Conservation (phyloP, 2,797 vertebrate species). For the Esox masquinongy region DNA sequence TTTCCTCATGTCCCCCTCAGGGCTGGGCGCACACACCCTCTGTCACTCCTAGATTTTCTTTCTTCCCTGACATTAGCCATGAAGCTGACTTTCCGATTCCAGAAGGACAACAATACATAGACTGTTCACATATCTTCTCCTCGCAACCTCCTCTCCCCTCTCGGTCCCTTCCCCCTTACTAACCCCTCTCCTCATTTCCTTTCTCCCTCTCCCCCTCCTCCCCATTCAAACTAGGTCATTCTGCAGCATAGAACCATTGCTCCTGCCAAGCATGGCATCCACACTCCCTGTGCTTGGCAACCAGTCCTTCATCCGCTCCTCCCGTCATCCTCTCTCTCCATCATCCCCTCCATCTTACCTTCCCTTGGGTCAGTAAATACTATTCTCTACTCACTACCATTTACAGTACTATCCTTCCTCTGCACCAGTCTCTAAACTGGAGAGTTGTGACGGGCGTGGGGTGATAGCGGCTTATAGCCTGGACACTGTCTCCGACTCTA, state of each 20-base stretch:
- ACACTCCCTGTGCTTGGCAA: slow-evolving; percentile 58
- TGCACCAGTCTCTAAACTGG: slow-evolving; percentile 6
- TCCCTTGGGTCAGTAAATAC: slow-evolving; percentile 40
- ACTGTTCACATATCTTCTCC: background rate
- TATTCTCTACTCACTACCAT: background rate
- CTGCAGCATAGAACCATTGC: slow-evolving; percentile 60
- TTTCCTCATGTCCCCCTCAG: slow-evolving; percentile 24
- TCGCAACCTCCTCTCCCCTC: slow-evolving; percentile 28
- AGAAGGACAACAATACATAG: background rate
- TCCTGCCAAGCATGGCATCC: slow-evolving; percentile 65
- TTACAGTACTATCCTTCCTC: background rate
- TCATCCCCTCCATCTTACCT: slow-evolving; percentile 44
- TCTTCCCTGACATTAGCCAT: background rate
- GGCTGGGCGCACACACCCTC: slow-evolving; percentile 15
- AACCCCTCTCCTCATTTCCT: slow-evolving; percentile 15
- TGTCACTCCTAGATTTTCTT: background rate
- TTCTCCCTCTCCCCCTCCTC: slow-evolving; percentile 19
- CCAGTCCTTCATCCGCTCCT: slow-evolving; percentile 19
- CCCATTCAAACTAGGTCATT: slow-evolving; percentile 75
- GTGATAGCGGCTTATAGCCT: slow-evolving; percentile 52
- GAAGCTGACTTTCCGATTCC: background rate
- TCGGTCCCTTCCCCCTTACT: slow-evolving; percentile 15
- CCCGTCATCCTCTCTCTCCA: slow-evolving; percentile 31
- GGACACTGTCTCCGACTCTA: slow-evolving; percentile 9
- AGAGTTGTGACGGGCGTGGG: slow-evolving; percentile 37